Evolutionary conservation across 1,140 invertebrate genomes (phyloP).

Genomic region (Caligus rogercresseyi): DNA sequence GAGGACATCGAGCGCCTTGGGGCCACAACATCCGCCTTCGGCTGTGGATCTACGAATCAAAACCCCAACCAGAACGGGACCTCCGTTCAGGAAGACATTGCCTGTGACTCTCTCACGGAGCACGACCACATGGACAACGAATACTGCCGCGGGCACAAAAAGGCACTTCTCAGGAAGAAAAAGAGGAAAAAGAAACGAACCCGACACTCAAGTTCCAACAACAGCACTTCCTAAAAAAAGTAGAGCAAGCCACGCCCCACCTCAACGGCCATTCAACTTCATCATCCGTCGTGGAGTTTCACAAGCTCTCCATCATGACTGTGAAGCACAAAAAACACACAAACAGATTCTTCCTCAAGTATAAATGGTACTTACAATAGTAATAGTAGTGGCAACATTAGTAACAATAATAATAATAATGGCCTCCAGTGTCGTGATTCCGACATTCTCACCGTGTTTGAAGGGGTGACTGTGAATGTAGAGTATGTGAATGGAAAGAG

Average conservation of each 20-base stretch:
- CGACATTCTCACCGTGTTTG: slow-evolving; percentile 21
- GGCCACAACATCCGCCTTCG: neutral
- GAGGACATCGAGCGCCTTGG: slow-evolving; percentile 19
- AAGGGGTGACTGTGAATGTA: slow-evolving; percentile 25
- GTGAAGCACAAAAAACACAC: neutral
- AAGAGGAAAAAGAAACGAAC: neutral
- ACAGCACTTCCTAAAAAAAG: neutral
- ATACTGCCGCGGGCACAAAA: neutral
- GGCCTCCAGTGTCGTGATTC: neutral
- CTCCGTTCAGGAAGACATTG: neutral
- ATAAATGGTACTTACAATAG: too few relatives aligned
- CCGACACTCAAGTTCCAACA: neutral
- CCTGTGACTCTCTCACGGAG: neutral
- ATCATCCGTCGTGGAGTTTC: neutral
- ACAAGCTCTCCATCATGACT: neutral
- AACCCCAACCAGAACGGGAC: neutral
- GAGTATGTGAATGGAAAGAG: slow-evolving; percentile 23
- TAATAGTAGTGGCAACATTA: too few relatives aligned
- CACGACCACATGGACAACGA: neutral
- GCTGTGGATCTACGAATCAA: neutral
- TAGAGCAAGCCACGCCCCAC: too few relatives aligned
- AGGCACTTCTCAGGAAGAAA: neutral
- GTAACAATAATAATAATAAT: neutral
- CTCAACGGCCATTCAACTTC: neutral
- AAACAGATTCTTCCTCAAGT: too few relatives aligned